Percentiles rank a stretch among this genome's conserved stretches.
phyloP scores from a whole-genome alignment of 2,797 vertebrate species.

The Sebastiscus tertius region DNA sequence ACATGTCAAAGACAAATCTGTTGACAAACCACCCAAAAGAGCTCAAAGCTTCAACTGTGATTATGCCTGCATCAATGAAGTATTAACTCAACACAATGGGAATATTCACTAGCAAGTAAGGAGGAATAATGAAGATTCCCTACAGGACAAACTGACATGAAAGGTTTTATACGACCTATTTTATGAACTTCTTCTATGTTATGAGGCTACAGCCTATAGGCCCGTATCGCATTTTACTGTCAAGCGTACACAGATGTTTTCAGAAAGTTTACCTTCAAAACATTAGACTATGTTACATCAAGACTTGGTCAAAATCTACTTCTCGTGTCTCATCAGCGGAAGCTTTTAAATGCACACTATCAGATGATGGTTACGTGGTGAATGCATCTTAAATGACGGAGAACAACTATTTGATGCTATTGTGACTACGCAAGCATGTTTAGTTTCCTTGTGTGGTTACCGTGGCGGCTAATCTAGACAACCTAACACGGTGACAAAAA shows the following conservation, averaged over 20 bases:
- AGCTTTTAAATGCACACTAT: slow-evolving; percentile 1
- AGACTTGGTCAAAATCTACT: not conserved
- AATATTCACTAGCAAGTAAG: not conserved
- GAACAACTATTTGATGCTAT: slow-evolving; percentile 25
- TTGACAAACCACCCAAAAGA: not conserved
- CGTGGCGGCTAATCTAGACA: slow-evolving; percentile 18
- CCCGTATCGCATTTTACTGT: not conserved
- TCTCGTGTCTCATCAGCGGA: not conserved
- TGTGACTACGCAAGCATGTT: slow-evolving; percentile 1
- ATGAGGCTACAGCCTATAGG: not conserved
- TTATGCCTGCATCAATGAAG: not conserved
- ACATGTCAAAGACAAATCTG: too few relatives aligned
- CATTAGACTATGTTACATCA: not conserved
- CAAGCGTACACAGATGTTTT: not conserved
- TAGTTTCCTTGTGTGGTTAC: slow-evolving; percentile 19
- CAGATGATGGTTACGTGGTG: not conserved
- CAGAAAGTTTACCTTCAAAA: not conserved
- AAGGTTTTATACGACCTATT: not conserved
- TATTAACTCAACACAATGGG: not conserved
- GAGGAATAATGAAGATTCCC: not conserved
- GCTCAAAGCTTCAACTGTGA: not conserved
- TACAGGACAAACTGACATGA: not conserved
- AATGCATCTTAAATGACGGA: not conserved
- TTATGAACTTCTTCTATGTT: not conserved
- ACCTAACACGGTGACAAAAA: slow-evolving; percentile 15